Evolutionary conservation across 2,113 vertebrate species (phyloP).

Genomic region (Erythrocercus mccallii): DNA sequence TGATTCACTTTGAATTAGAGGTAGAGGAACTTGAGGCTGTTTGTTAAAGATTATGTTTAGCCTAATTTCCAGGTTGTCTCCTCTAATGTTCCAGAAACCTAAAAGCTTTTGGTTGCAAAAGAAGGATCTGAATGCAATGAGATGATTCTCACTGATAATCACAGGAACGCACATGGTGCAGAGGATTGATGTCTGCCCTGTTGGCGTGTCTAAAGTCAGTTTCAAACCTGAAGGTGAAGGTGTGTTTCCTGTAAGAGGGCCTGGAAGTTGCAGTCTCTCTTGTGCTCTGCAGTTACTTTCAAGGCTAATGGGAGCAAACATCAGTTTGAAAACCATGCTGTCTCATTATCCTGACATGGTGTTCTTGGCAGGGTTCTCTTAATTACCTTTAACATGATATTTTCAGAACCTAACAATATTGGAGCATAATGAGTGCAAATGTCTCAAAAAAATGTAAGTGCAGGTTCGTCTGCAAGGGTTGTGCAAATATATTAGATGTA

Average conservation of each 20-base stretch:
- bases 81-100: neutral
- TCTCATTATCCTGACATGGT: neutral
- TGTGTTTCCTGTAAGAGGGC: neutral
- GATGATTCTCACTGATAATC: neutral
- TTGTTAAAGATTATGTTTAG: neutral
- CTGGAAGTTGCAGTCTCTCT: neutral
- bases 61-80: neutral
- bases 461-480: neutral
- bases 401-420: neutral
- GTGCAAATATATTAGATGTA: neutral
- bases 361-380: neutral
- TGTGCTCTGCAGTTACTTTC: neutral
- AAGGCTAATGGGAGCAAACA: neutral
- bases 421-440: neutral
- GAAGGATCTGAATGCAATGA: neutral
- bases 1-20: neutral
- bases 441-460: neutral
- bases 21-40: neutral
- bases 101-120: neutral
- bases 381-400: neutral
- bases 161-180: accelerated
- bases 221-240: neutral
- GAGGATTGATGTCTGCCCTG: neutral
- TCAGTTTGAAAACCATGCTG: neutral
- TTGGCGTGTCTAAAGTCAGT: neutral